Evolutionary conservation across 1,140 invertebrate species (phyloP).

Genomic region (Cyrtorhinus lividipennis): DNA sequence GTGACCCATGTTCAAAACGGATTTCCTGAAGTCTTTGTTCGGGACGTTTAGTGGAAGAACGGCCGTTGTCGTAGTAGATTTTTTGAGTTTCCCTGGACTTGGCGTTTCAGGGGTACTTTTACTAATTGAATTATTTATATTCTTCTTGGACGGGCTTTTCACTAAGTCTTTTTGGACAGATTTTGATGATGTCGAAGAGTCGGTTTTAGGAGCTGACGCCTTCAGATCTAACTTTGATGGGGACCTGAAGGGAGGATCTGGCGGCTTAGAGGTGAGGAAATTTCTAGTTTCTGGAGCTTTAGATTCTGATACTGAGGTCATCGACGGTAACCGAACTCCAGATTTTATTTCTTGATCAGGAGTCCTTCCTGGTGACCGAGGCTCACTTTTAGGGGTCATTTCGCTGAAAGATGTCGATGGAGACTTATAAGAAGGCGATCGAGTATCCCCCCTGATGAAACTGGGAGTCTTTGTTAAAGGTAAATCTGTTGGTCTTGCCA

Average conservation of each 20-base stretch:
- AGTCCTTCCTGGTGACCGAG: neutral
- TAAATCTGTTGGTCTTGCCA: slow-evolving; percentile 21
- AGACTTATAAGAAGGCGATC: slow-evolving; percentile 4
- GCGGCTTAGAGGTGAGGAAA: neutral
- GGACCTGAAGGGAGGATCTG: neutral
- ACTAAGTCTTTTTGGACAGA: neutral
- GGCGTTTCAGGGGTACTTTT: slow-evolving; percentile 6
- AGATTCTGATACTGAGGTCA: neutral
- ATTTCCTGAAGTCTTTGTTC: slow-evolving; percentile 64
- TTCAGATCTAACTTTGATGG: neutral
- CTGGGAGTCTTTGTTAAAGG: neutral
- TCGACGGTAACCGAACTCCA: neutral
- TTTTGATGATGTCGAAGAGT: neutral
- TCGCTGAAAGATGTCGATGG: neutral
- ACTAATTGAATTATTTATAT: too few relatives aligned
- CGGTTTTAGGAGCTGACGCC: too few relatives aligned
- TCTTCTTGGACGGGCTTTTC: neutral
- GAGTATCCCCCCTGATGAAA: neutral
- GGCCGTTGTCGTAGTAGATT: slow-evolving; percentile 8
- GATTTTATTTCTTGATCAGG: neutral
- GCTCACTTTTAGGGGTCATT: neutral
- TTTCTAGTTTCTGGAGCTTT: neutral
- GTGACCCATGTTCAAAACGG: slow-evolving; percentile 49
- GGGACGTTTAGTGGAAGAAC: slow-evolving; percentile 41
- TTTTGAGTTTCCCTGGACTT: neutral